Conservation (phyloP, 1,140 invertebrate genomes). For the Seison nebaliae region DNA sequence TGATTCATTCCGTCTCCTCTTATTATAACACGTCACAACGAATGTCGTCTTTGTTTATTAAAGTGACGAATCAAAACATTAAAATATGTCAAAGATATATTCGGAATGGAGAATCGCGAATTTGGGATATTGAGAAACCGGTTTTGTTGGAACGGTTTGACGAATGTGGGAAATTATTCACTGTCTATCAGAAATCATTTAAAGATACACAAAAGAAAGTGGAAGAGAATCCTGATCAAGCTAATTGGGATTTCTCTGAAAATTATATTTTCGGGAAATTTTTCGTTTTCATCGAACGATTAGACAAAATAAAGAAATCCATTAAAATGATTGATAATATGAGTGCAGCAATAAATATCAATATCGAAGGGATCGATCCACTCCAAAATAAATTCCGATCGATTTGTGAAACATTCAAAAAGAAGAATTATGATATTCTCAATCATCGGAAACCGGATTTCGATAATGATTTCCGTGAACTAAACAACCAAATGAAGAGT, state of each 20-base stretch:
- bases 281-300: constrained; percentile 59
- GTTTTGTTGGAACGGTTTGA: constrained; percentile 39
- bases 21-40: constrained; percentile 30
- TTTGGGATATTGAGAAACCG: constrained; percentile 51
- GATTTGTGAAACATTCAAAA: constrained; percentile 43
- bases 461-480: constrained; percentile 51
- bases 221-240: constrained; percentile 35
- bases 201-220: constrained; percentile 31
- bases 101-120: constrained; percentile 51
- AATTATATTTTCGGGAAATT: constrained; percentile 90
- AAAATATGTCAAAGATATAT: constrained; percentile 70
- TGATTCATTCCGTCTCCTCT: constrained; percentile 30
- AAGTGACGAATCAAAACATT: constrained; percentile 84
- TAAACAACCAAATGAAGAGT: constrained; percentile 41
- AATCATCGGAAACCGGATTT: constrained; percentile 65
- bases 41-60: constrained; percentile 30
- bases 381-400: constrained; percentile 24
- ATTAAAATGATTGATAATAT: constrained; percentile 51
- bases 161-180: constrained; percentile 59
- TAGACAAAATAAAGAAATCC: constrained; percentile 57
- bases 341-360: constrained; percentile 20
- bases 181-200: constrained; percentile 36
- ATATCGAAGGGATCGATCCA: constrained; percentile 26
- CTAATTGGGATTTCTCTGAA: constrained; percentile 59
- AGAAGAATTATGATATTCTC: constrained; percentile 62